These are phyloP conservation scores for Polydesmus complanatus DNA, from an alignment of 2,888 invertebrate species.

Conservation along the genomic window DNA sequence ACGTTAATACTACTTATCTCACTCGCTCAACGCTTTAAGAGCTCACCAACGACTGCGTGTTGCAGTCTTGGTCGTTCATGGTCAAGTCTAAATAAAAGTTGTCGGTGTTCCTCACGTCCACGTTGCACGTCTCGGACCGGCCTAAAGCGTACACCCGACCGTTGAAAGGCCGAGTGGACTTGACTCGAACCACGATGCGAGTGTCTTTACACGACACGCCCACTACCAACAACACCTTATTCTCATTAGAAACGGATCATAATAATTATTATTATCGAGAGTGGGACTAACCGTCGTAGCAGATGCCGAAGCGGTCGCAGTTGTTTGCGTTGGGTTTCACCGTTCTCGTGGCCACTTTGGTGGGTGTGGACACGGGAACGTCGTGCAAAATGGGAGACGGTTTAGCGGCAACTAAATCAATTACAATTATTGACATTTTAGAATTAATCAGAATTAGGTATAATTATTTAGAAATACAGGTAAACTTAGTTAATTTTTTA, in stretches of 20 bases:
- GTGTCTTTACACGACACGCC: conserved; percentile 90
- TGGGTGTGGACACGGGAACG: conserved; percentile 19
- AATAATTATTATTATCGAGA: background rate
- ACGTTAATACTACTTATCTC: conserved; percentile 5
- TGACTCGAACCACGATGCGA: conserved; percentile 78
- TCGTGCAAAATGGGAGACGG: too few relatives aligned
- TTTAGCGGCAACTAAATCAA: too few relatives aligned
- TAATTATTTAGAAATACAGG: too few relatives aligned
- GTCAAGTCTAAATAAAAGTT: conserved; percentile 81
- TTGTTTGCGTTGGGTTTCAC: conserved; percentile 54
- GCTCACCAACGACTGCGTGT: conserved; percentile 86
- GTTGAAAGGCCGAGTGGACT: conserved; percentile 86
- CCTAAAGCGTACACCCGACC: conserved; percentile 87
- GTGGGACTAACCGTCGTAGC: conserved; percentile 67
- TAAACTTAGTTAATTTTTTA: too few relatives aligned
- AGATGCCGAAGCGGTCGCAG: conserved; percentile 88
- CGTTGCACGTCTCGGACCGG: conserved; percentile 86
- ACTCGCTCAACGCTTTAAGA: too few relatives aligned
- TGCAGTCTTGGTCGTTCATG: conserved; percentile 87
- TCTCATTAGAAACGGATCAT: background rate
- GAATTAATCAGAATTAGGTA: too few relatives aligned
- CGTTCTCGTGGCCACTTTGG: conserved; percentile 13
- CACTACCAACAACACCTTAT: conserved; percentile 42
- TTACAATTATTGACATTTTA: too few relatives aligned
- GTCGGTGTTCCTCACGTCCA: conserved; percentile 83